Percentiles rank a stretch among this genome's conserved stretches.
phyloP scores from a whole-genome alignment of 2,113 vertebrate genomes.

The Oreochromis aureus region DNA sequence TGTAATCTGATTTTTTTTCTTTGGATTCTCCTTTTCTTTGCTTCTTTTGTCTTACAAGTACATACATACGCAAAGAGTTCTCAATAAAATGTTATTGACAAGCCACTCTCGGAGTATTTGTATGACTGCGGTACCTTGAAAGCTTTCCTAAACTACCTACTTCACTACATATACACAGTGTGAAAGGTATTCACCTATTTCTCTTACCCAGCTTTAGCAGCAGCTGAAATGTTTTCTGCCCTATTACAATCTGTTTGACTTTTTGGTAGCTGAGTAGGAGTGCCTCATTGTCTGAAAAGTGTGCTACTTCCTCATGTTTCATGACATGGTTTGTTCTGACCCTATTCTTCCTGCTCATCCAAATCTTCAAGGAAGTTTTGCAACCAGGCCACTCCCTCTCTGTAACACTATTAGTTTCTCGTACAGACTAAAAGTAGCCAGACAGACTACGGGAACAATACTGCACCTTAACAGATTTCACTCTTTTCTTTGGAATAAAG shows the following conservation, averaged over 20 bases:
- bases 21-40: not conserved
- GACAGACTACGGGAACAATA: not conserved
- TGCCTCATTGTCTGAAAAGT: not conserved
- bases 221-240: not conserved
- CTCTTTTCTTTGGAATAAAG: not conserved
- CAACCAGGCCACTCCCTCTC: not conserved
- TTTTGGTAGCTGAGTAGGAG: not conserved
- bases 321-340: not conserved
- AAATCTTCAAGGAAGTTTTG: not conserved
- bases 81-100: not conserved
- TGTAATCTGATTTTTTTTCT: not conserved
- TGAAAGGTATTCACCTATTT: not conserved
- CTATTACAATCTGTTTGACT: not conserved
- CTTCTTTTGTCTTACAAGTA: not conserved
- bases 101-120: not conserved
- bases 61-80: not conserved
- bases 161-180: not conserved
- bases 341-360: too few relatives aligned
- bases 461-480: not conserved
- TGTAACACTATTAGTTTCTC: not conserved
- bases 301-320: not conserved
- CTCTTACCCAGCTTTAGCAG: not conserved
- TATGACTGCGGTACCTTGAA: not conserved
- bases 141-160: not conserved
- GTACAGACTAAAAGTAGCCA: not conserved